Conservation (phyloP, 2,888 invertebrate genomes). For the Cheilosia grossa region DNA sequence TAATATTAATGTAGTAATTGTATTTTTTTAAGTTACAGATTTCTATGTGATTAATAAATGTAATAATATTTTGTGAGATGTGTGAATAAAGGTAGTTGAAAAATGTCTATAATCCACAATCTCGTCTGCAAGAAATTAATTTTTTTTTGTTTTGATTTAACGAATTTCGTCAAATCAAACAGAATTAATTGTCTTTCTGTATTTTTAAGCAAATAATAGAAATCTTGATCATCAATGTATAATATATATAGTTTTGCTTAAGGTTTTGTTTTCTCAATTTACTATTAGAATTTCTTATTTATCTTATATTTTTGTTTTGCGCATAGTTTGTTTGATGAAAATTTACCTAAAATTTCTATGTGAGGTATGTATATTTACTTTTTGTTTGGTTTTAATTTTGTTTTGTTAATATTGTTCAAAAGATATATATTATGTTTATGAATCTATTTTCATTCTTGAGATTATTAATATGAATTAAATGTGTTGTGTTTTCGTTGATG, state of each 20-base stretch:
- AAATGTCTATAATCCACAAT: constrained; percentile 73
- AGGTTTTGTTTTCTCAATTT: constrained; percentile 56
- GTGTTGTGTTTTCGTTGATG: constrained; percentile 43
- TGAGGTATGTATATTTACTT: constrained; percentile 82
- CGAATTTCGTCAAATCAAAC: constrained; percentile 24
- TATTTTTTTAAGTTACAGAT: constrained; percentile 38
- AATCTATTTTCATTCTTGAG: constrained; percentile 6
- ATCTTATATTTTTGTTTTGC: constrained; percentile 60
- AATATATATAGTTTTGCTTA: constrained; percentile 51
- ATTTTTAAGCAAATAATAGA: constrained; percentile 8
- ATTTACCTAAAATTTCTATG: constrained; percentile 81
- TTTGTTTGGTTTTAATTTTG: constrained; percentile 75
- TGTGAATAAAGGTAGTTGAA: constrained; percentile 74
- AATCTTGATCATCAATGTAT: constrained; percentile 33
- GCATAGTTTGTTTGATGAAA: constrained; percentile 77
- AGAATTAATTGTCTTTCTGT: constrained; percentile 2
- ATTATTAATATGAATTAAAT: constrained; percentile 53
- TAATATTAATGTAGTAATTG: constrained; percentile 50
- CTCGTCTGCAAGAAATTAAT: constrained; percentile 47
- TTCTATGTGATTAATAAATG: constrained; percentile 46
- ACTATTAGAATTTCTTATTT: constrained; percentile 72
- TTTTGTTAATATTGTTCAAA: constrained; percentile 46
- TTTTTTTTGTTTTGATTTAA: constrained; percentile 25
- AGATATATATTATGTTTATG: constrained; percentile 43
- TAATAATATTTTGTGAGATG: constrained; percentile 45